These are phyloP conservation scores for Onychostoma macrolepis DNA, from an alignment of 2,113 vertebrate genomes.

Conservation along the genomic window DNA sequence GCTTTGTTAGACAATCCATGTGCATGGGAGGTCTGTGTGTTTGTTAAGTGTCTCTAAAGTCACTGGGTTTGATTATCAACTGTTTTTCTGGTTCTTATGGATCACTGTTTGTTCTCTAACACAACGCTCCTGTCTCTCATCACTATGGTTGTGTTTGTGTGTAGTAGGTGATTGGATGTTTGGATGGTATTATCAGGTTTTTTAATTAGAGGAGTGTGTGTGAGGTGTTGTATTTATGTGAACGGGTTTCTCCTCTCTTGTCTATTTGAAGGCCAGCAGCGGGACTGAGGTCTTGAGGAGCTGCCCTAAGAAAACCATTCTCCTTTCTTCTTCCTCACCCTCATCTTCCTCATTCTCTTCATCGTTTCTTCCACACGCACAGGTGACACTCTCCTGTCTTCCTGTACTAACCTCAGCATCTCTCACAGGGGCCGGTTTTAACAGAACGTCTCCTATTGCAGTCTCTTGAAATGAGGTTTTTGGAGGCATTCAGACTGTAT, in stretches of 20 bases:
- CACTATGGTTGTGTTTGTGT: neutral
- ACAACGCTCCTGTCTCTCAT: conserved; percentile 9
- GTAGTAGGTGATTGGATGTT: conserved; percentile 17
- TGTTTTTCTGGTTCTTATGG: neutral
- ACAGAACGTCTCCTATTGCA: neutral
- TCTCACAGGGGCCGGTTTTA: neutral
- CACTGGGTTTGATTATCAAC: neutral
- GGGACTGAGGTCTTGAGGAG: conserved; percentile 83
- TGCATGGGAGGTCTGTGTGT: conserved; percentile 19
- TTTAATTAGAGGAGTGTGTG: neutral
- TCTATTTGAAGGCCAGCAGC: conserved; percentile 84
- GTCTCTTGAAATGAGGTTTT: neutral
- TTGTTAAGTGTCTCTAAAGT: neutral
- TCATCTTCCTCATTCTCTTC: conserved; percentile 79
- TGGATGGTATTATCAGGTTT: neutral
- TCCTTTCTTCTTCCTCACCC: conserved; percentile 82
- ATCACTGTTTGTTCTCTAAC: conserved; percentile 24
- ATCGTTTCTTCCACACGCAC: conserved; percentile 80
- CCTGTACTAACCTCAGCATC: conserved; percentile 6
- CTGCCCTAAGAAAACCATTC: conserved; percentile 99
- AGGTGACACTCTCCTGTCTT: conserved; percentile 82
- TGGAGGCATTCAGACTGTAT: neutral
- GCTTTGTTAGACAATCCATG: conserved; percentile 25
- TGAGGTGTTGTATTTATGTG: neutral
- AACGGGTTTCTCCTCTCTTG: conserved; percentile 41